Conservation (phyloP, 2,888 invertebrate genomes). For the Drosophila sordidula region DNA sequence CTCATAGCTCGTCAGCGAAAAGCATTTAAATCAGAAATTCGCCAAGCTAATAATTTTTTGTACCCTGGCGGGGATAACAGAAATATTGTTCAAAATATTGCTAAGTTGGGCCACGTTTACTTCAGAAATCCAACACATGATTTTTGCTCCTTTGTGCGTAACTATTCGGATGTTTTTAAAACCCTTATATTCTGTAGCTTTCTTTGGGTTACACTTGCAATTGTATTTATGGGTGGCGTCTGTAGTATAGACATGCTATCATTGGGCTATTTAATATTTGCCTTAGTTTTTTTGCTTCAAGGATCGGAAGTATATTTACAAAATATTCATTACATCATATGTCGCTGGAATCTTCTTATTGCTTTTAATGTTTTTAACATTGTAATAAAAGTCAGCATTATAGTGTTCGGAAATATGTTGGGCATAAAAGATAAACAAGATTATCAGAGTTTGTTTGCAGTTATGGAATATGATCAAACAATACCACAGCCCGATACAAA, state of each 20-base stretch:
- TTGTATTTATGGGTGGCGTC: slow-evolving; percentile 98
- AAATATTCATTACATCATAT: slow-evolving; percentile 92
- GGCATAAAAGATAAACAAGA: slow-evolving; percentile 30
- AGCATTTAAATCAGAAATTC: slow-evolving; percentile 92
- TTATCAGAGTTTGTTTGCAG: slow-evolving; percentile 45
- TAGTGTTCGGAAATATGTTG: slow-evolving; percentile 95
- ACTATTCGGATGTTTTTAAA: slow-evolving; percentile 97
- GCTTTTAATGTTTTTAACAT: slow-evolving; percentile 96
- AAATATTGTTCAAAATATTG: slow-evolving; percentile 89
- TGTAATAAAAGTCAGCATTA: slow-evolving; percentile 92
- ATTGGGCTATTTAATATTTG: slow-evolving; percentile 97
- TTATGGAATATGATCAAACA: slow-evolving; percentile 35
- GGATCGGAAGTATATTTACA: slow-evolving; percentile 98
- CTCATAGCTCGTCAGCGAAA: slow-evolving; percentile 93
- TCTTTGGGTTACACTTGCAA: slow-evolving; percentile 97
- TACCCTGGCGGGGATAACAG: slow-evolving; percentile 91
- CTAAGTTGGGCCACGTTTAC: slow-evolving; percentile 86
- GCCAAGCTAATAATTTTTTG: slow-evolving; percentile 82
- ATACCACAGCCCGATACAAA: not conserved
- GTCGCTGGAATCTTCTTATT: slow-evolving; percentile 94
- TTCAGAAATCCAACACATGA: slow-evolving; percentile 95
- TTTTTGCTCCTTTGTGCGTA: slow-evolving; percentile 91
- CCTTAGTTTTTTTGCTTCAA: slow-evolving; percentile 98
- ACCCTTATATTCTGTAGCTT: slow-evolving; percentile 93
- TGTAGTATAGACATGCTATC: slow-evolving; percentile 97